Base-by-base conservation (phyloP, 2,113 vertebrate genomes). In the Engystomops pustulosus region DNA sequence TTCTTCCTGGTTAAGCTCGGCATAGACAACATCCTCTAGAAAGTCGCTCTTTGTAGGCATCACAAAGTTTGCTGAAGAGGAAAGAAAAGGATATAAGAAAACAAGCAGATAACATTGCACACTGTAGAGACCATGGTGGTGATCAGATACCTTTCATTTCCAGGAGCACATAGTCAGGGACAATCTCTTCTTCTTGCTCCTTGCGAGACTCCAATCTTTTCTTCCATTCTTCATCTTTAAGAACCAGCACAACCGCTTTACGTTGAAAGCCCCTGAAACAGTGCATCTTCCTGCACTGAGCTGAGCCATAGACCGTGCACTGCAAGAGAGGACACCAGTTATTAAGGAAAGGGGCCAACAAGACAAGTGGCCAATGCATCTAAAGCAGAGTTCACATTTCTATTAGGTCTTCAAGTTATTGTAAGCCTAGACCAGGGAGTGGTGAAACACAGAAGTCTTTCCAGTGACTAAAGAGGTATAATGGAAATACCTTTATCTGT, bases 251-350 rank as follows among this genome's bases (percentile, higher is more conserved):
- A 69, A 96, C 91, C 18, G 92, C 95, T 53, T 86, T 90, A 2
- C 95, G 92, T 38, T 89, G 88, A 88, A 95, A 97, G 23, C 94
- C 93, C 15, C 87, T 85, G 78, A 98, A 97, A 60, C 93, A 90
- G 78, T 93, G 88, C 65, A 98, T 91, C 90, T 97, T 98, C 89
- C 95, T 87, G 45, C 91, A 90, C 5, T 94, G 95, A 36, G 96
- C 96, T 4, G 96, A 97, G 88, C 94, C 94, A 89, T 96, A 95
- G 60, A 96, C 91, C 8, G 96, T 97, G 85, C 94, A 93, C 96
- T 98, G 75, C 55, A 11, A 23, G 58, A 70, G 1, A 47, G 6
- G 47, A 14, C 0, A 71, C 38, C 8, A 8, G 38, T 25, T 15
- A 27, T 9, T 20, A 18, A n/a, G 78, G 14, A 27, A 72, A 65